Evolutionary conservation across 1,140 invertebrate genomes (phyloP), one percentile per base, ranked within the genome.

Genomic region (Nautilus pompilius): DNA sequence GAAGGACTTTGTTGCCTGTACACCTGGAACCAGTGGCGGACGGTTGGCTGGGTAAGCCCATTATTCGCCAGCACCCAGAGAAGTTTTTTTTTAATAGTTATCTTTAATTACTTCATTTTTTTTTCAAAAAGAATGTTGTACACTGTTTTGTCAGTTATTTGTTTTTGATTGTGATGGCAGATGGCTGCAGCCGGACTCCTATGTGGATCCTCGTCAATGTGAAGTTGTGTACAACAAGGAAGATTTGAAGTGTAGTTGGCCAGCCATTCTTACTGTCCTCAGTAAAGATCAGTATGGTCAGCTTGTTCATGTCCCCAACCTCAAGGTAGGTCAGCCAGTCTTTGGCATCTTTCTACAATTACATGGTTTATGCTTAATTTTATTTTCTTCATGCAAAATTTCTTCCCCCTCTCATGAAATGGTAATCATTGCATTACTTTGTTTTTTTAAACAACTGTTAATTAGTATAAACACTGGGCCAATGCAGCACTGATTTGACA

Each of bases 201-300:
- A 91, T 60, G 89, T 98, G 1, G 95, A 97, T 84, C 91, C 94
- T 2, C 84, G 88, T 60, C 88, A 89, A 75, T 97, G 93, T 82
- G 90, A 94, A 79, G 87, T 95, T 36, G 83, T 91, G 58, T 89
- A 90, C 73, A 89, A 89, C 4, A 84, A 88, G 51, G 89, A 91
- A 36, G 90, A 85, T 26, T 75, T 95, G 67, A 88, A 90, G 57
- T 93, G 92, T 66, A 91, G 92, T 41, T 91, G 89, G 87, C 90
- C 92, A 5, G 87, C 91, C 0, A 87, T 89, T 49, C 85, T 98
- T 34, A 92, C 90, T 2, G 86, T 99, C 5, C 83, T 92, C 53
- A 91, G 93, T 28, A 88, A 90, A 70, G 95, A 99, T 83, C 96
- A 99, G 83, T 96, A 97, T 80, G 91, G 91, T 0, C 90, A 96